Conservation (phyloP, 1,140 invertebrate genomes). For the Bombus sylvicola region DNA sequence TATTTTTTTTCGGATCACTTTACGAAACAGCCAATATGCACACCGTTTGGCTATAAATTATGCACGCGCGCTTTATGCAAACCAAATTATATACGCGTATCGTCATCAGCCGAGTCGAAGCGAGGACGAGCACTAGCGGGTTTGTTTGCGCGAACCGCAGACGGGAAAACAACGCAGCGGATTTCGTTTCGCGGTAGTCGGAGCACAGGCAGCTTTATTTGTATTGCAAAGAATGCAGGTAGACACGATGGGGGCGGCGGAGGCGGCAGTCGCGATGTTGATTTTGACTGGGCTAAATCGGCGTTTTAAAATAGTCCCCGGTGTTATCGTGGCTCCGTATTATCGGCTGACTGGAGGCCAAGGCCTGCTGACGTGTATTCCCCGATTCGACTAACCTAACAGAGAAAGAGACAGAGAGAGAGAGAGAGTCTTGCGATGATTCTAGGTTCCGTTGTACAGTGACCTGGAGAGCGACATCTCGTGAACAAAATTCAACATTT, state of each 20-base stretch:
- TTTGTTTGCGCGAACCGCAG: slow-evolving; percentile 13
- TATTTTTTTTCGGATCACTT: neutral
- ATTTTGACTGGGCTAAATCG: slow-evolving; percentile 58
- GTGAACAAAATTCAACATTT: neutral
- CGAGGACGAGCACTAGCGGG: neutral
- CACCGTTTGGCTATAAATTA: neutral
- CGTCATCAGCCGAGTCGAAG: neutral
- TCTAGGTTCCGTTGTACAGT: neutral
- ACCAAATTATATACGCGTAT: neutral
- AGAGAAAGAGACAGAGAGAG: neutral
- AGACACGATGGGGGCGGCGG: neutral
- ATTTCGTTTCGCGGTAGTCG: neutral
- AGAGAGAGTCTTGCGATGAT: neutral
- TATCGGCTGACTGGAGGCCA: slow-evolving; percentile 66
- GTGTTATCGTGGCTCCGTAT: slow-evolving; percentile 54
- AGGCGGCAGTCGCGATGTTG: slow-evolving; percentile 30
- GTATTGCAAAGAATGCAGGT: slow-evolving; percentile 12
- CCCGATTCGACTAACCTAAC: neutral
- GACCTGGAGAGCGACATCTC: neutral
- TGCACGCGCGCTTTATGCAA: slow-evolving; percentile 5
- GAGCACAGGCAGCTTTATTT: neutral
- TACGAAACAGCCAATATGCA: neutral
- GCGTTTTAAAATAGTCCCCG: slow-evolving; percentile 61
- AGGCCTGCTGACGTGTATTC: slow-evolving; percentile 56
- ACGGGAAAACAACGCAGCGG: slow-evolving; percentile 7